Conservation (phyloP, 2,888 invertebrate species). For the Drosophila fulvimacula region DNA sequence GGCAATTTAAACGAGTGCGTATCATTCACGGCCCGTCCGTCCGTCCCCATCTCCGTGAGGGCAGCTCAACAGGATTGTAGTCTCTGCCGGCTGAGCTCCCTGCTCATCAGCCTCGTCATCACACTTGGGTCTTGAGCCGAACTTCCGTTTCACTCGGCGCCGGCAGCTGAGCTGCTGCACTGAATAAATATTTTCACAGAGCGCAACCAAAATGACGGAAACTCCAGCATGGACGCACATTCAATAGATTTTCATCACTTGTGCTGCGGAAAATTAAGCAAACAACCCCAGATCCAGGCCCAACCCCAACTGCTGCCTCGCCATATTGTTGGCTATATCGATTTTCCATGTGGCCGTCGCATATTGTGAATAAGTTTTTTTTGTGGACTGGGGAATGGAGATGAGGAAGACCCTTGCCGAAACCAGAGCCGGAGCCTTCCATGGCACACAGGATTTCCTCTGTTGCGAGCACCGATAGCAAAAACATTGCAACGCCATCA, state of each 20-base stretch:
- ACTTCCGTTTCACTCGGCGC: constrained; percentile 69
- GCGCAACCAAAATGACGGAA: constrained; percentile 46
- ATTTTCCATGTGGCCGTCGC: constrained; percentile 60
- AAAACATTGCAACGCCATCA: constrained; percentile 32
- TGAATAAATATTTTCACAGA: constrained; percentile 70
- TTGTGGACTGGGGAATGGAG: constrained; percentile 8
- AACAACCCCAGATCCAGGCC: constrained; percentile 67
- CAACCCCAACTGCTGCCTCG: constrained; percentile 26
- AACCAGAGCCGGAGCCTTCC: constrained; percentile 30
- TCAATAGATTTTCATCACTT: constrained; percentile 82
- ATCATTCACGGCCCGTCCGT: constrained; percentile 59
- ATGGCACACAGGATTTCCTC: constrained; percentile 67
- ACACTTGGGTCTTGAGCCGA: constrained; percentile 44
- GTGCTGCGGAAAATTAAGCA: constrained; percentile 78
- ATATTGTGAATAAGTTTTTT: constrained; percentile 6
- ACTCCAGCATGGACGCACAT: constrained; percentile 46
- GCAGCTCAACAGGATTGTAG: constrained; percentile 33
- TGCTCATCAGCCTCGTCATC: constrained; percentile 38
- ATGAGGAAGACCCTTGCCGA: constrained; percentile 20
- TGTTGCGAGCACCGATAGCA: constrained; percentile 53
- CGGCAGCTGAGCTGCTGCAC: constrained; percentile 39
- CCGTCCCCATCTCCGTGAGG: neutral
- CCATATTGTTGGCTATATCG: constrained; percentile 60
- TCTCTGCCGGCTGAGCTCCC: constrained; percentile 4
- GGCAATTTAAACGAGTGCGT: constrained; percentile 82